Base-by-base conservation (phyloP, 35 echinoderm and acorn worm species). In the Anneissia japonica region DNA sequence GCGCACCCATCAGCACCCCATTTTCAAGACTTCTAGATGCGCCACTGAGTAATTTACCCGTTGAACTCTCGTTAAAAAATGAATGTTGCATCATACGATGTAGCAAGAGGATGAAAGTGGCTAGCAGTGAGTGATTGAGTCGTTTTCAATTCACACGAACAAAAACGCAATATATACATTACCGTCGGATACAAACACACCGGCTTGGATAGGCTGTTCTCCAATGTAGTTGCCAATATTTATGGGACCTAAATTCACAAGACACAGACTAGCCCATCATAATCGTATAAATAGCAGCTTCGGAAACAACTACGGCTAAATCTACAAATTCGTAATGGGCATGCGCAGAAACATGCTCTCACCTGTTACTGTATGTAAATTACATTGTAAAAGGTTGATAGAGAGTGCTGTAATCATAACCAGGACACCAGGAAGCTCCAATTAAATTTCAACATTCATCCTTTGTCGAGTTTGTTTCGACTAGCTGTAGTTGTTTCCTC, bases 161-260 rank as follows among this genome's bases (percentile, higher is more conserved):
- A 64, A 64, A 64, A 64, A 64, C 40, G 40, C 16, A 45, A 45
- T 26, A 64, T 3, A 64, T 64, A 64, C 51, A 12, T 74, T 56
- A 89, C 87, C 87, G 32, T 89, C 37, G 35, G 87, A 89, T 31
- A 76, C 34, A 84, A 81, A 86, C 23, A 91, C 89, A 80, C 84
- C 84, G 31, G 43, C 35, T 80, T 80, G 83, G 34, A 91, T 81
- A 30, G 83, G 75, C 75, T 85, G 80, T 46, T 91, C 89, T 29
- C 89, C 89, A 0, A 35, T 36, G 51, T 91, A 91, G 80, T 83
- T 76, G 31, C 83, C 89, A 81, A 91, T 86, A 55, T 91, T 91
- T 34, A 91, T 91, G 0, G 89, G 89, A 91, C 43, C 89, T 91
- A 46, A 87, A 87, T 80, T 80, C 37, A 77, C 77, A 80, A 39